These are phyloP conservation scores for Salarias fasciatus DNA, from an alignment of 2,797 vertebrate species.

Conservation along the genomic window DNA sequence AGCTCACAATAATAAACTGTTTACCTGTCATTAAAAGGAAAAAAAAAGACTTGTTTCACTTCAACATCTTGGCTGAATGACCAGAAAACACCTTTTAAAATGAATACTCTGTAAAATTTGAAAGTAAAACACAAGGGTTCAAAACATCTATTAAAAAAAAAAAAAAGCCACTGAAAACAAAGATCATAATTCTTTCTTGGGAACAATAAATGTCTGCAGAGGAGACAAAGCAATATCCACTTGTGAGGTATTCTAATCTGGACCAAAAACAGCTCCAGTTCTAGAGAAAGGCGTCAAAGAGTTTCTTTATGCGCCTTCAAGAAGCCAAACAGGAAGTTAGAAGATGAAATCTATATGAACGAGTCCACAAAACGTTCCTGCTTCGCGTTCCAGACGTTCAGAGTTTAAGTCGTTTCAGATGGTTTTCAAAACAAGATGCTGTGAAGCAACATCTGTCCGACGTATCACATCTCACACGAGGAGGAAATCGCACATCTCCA, in stretches of 20 bases:
- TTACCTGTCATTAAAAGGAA: no score
- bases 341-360: constrained; percentile 17
- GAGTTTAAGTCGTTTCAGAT: constrained; percentile 38
- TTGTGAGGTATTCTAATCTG: not conserved
- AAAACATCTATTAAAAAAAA: no score
- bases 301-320: not conserved
- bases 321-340: constrained; percentile 9
- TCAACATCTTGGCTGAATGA: no score
- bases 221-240: no score
- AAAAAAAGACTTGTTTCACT: no score
- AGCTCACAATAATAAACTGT: no score
- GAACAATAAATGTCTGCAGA: no score
- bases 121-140: no score
- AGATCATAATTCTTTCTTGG: no score
- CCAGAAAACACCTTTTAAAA: no score
- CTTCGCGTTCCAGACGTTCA: constrained; percentile 3
- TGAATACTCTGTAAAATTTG: no score
- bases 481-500: constrained; percentile 9
- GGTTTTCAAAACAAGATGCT: constrained; percentile 39
- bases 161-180: no score
- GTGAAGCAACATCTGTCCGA: constrained; percentile 37
- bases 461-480: constrained; percentile 6
- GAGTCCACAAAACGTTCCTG: constrained; percentile 5
- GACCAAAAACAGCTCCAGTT: not conserved
- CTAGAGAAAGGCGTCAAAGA: not conserved